Percentiles rank a stretch among this genome's conserved stretches.
phyloP scores from a whole-genome alignment of 1,140 invertebrate species.

The Calephelis virginiensis region DNA sequence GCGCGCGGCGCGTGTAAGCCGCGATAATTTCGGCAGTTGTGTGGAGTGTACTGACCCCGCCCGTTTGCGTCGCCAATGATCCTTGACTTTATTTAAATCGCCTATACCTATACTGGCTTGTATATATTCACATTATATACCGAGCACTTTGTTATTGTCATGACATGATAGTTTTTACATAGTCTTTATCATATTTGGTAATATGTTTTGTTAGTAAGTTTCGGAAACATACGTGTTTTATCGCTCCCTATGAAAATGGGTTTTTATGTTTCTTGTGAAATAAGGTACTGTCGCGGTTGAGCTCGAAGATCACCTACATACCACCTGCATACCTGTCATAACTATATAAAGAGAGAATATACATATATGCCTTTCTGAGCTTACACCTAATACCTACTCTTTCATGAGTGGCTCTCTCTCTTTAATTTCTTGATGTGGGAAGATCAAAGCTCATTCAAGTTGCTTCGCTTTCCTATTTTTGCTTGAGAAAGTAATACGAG shows the following conservation, averaged over 20 bases:
- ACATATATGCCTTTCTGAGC: too few species aligned
- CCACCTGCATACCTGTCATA: too few species aligned
- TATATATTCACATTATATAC: slow-evolving; percentile 22
- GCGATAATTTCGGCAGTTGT: slow-evolving; percentile 75
- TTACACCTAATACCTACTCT: too few species aligned
- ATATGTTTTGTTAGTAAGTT: slow-evolving; percentile 12
- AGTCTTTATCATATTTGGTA: slow-evolving; percentile 12
- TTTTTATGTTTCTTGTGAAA: slow-evolving; percentile 7
- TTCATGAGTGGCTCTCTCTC: too few species aligned
- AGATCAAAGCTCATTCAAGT: too few species aligned
- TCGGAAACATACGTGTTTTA: slow-evolving; percentile 5
- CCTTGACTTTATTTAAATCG: slow-evolving; percentile 75
- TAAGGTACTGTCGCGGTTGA: background rate
- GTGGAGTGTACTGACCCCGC: slow-evolving; percentile 71
- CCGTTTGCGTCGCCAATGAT: slow-evolving; percentile 71
- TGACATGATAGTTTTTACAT: background rate
- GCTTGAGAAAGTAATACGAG: too few species aligned
- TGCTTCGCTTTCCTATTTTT: too few species aligned
- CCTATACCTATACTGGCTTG: slow-evolving; percentile 28
- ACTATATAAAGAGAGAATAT: too few species aligned
- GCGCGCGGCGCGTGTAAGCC: slow-evolving; percentile 62
- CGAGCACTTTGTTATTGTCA: slow-evolving; percentile 13
- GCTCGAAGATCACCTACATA: too few species aligned
- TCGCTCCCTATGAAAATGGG: background rate
- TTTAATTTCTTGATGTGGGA: too few species aligned